A percentile compares a stretch with the other conserved stretches of the same genome.
These are phyloP conservation scores for Epizoanthus ramosus DNA, from an alignment of 92 coral and sea anemone genomes.

Conservation along the genomic window DNA sequence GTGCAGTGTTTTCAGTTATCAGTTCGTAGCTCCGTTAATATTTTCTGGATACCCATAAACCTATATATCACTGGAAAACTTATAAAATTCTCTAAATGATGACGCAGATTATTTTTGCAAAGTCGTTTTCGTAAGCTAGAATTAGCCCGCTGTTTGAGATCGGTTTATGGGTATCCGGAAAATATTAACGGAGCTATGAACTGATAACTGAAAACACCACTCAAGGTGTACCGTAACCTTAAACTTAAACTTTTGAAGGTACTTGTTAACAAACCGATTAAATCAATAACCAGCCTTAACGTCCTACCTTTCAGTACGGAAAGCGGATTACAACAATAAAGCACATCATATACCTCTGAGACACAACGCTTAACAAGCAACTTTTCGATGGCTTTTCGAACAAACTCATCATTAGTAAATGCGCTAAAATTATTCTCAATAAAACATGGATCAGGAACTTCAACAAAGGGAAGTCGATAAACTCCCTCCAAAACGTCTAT, in stretches of 20 bases:
- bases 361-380: conserved; percentile 36
- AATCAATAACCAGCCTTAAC: conserved; percentile 59
- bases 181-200: too few relatives aligned
- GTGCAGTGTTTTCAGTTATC: too few relatives aligned
- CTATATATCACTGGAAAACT: too few relatives aligned
- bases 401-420: conserved; percentile 50
- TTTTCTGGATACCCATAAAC: too few relatives aligned
- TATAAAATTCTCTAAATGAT: too few relatives aligned
- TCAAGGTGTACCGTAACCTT: too few relatives aligned
- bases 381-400: conserved; percentile 25
- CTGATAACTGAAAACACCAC: too few relatives aligned
- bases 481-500: conserved; percentile 39
- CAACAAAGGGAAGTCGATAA: conserved; percentile 55
- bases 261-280: conserved; percentile 63
- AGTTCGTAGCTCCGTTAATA: too few relatives aligned
- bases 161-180: too few relatives aligned
- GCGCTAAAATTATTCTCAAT: conserved; percentile 55
- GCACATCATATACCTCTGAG: conserved; percentile 34
- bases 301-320: conserved; percentile 62
- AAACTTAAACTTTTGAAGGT: conserved; percentile 42
- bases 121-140: too few relatives aligned
- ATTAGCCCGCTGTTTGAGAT: too few relatives aligned
- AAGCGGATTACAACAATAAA: conserved; percentile 67
- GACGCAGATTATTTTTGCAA: too few relatives aligned
- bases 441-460: conserved; percentile 50